A percentile compares a stretch with the other conserved stretches of the same genome.
Evolutionary conservation across 2,888 invertebrate species (phyloP).

Genomic region (Ochropleura leucogaster): DNA sequence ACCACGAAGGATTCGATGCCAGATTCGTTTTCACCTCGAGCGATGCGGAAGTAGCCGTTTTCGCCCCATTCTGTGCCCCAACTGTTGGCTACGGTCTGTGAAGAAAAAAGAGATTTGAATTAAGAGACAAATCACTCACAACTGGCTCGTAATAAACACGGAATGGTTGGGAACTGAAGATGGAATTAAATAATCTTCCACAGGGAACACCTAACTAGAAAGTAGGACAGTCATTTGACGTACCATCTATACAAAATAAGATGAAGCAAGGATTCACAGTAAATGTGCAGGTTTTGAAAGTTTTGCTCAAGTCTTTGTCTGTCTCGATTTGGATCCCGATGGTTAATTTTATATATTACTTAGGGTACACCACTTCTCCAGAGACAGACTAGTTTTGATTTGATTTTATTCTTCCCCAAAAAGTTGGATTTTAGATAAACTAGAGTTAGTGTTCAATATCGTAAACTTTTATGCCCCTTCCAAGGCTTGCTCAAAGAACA

Average conservation of each 20-base stretch:
- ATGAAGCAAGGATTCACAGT: background rate
- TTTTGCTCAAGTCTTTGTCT: background rate
- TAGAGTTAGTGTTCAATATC: background rate
- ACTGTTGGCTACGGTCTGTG: slow-evolving; percentile 97
- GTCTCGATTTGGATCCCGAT: background rate
- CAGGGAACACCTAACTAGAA: background rate
- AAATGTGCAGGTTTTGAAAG: background rate
- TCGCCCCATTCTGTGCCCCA: slow-evolving; percentile 99
- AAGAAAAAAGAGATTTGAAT: slow-evolving; percentile 39
- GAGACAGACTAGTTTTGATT: background rate
- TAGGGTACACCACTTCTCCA: background rate
- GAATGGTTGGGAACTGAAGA: background rate
- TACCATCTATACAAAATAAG: background rate
- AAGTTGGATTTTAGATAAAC: background rate
- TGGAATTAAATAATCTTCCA: background rate
- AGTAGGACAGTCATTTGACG: background rate
- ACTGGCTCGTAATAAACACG: background rate
- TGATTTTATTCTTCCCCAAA: background rate
- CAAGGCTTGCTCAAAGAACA: background rate
- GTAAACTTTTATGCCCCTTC: background rate
- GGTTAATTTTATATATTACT: background rate
- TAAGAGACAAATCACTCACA: background rate
- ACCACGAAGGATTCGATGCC: slow-evolving; percentile 97
- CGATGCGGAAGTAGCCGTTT: slow-evolving; percentile 96
- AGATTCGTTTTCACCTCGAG: slow-evolving; percentile 96